Evolutionary conservation across 2,797 vertebrate species (phyloP).

Genomic region (Semotilus atromaculatus): DNA sequence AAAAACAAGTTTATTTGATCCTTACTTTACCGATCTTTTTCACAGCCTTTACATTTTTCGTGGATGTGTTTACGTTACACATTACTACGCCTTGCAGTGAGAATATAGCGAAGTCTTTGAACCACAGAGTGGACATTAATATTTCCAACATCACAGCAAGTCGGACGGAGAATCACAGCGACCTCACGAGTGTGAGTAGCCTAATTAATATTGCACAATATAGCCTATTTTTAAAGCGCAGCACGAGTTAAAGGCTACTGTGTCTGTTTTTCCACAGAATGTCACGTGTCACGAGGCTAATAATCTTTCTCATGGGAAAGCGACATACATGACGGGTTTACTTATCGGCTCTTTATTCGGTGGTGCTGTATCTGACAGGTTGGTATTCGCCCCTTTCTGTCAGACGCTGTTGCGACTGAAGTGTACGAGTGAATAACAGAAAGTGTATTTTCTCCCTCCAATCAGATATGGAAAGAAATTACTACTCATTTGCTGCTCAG

Average conservation of each 20-base stretch:
- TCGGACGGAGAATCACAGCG: constrained; percentile 15
- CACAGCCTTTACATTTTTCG: constrained; percentile 73
- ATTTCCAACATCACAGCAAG: constrained; percentile 1
- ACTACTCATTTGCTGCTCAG: constrained; percentile 68
- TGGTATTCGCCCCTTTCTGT: not conserved
- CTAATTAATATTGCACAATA: not conserved
- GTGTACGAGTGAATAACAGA: not conserved
- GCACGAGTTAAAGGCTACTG: not conserved
- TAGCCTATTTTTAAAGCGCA: not conserved
- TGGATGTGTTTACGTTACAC: constrained; percentile 70
- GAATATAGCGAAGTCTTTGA: constrained; percentile 33
- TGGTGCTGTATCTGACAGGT: constrained; percentile 73
- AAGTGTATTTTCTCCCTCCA: not conserved
- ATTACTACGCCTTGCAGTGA: constrained; percentile 49
- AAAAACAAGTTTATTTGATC: constrained; percentile 73
- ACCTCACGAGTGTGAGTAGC: constrained; percentile 42
- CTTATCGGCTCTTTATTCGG: constrained; percentile 75
- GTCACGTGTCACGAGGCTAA: constrained; percentile 55
- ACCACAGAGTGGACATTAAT: not conserved
- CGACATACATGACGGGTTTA: constrained; percentile 70
- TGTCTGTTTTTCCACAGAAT: constrained; percentile 44
- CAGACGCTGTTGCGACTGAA: not conserved
- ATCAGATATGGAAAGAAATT: constrained; percentile 74
- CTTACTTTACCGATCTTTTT: constrained; percentile 72
- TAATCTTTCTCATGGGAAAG: constrained; percentile 69